phyloP scores from a whole-genome alignment of 2,113 vertebrate species.

The Chamaetylas fuelleborni region DNA sequence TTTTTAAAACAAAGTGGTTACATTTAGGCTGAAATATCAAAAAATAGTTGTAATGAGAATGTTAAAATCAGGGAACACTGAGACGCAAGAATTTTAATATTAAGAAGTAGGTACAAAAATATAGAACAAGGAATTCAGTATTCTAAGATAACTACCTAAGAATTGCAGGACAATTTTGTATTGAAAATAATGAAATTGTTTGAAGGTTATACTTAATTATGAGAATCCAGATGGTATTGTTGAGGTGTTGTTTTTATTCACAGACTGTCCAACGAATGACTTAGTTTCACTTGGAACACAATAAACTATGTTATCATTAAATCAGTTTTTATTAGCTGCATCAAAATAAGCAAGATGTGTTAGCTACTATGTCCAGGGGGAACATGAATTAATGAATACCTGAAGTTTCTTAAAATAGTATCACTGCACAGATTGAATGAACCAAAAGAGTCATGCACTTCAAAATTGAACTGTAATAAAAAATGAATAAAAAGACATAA shows the following conservation, averaged over 20 bases:
- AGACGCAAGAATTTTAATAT: background rate
- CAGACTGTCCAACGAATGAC: background rate
- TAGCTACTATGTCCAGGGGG: background rate
- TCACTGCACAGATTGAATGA: background rate
- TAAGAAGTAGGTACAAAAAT: background rate
- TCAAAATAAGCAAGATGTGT: background rate
- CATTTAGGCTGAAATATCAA: background rate
- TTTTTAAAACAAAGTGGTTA: background rate
- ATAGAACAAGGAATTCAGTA: background rate
- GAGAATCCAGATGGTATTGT: constrained; percentile 17
- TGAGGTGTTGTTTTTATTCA: constrained; percentile 40
- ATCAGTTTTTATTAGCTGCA: constrained; percentile 8
- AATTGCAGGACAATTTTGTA: background rate
- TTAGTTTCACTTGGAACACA: constrained; percentile 3
- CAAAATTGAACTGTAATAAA: background rate
- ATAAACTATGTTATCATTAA: background rate
- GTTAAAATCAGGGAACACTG: background rate
- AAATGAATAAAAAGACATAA: background rate
- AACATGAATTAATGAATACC: background rate
- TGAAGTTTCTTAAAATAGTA: background rate
- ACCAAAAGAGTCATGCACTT: background rate
- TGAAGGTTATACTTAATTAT: constrained; percentile 54
- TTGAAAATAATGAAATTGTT: background rate
- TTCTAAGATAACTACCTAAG: background rate
- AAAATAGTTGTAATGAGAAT: background rate